phyloP scores from a whole-genome alignment of 2,113 vertebrate species.

The Brachyhypopomus gauderio region DNA sequence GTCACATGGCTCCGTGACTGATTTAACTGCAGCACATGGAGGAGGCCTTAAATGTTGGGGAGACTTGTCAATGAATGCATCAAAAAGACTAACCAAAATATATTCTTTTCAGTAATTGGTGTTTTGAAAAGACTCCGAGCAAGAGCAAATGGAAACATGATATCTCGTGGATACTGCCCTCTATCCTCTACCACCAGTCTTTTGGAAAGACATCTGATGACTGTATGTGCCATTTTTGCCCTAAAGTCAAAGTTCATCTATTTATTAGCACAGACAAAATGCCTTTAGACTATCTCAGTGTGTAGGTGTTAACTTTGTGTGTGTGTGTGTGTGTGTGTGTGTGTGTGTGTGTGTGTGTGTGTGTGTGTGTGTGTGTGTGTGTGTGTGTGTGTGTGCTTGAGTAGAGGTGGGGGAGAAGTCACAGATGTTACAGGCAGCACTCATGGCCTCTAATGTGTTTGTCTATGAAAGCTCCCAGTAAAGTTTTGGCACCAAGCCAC shows the following conservation, averaged over 20 bases:
- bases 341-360: no score
- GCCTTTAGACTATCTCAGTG: neutral
- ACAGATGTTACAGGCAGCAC: conserved; percentile 23
- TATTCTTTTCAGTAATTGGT: no score
- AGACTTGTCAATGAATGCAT: no score
- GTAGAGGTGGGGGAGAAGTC: neutral
- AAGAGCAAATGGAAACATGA: neutral
- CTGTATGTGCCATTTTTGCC: neutral
- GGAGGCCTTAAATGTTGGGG: no score
- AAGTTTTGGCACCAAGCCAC: conserved; percentile 15
- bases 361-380: neutral
- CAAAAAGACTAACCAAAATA: no score
- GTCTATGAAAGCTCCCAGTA: conserved; percentile 19
- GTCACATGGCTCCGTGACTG: no score
- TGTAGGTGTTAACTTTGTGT: neutral
- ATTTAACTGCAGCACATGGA: no score
- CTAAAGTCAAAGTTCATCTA: conserved; percentile 15
- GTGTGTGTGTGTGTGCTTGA: neutral
- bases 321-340: neutral
- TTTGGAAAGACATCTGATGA: neutral
- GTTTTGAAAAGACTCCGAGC: no score
- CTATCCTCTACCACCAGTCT: neutral
- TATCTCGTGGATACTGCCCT: neutral
- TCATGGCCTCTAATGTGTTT: conserved; percentile 24
- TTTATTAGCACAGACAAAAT: neutral